Evolutionary conservation across 2,888 invertebrate species (phyloP).

Genomic region (Adelphocoris suturalis): DNA sequence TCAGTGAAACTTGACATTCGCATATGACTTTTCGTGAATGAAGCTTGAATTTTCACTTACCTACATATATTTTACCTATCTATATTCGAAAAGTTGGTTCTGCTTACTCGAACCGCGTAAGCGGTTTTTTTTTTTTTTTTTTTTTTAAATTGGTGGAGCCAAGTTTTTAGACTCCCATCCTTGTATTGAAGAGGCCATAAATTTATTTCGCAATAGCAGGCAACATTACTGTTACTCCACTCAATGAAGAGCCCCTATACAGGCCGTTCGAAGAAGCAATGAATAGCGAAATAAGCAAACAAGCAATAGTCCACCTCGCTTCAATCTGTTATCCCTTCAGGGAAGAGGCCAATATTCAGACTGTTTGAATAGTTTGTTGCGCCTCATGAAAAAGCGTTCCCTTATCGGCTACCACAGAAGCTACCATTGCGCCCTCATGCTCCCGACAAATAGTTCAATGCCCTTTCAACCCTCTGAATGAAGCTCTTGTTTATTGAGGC

Average conservation of each 20-base stretch:
- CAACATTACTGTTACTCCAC: not conserved
- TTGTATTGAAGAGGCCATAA: not conserved
- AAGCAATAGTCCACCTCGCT: not conserved
- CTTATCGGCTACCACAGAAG: constrained; percentile 21
- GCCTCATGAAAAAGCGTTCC: not conserved
- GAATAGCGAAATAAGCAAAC: not conserved
- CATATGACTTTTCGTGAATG: no score
- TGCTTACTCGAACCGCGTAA: no score
- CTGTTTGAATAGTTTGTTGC: constrained; percentile 21
- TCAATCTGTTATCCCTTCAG: not conserved
- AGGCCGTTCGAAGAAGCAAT: constrained; percentile 10
- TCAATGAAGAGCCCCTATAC: not conserved
- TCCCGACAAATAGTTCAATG: constrained; percentile 56
- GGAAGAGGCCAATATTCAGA: not conserved
- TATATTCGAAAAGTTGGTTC: no score
- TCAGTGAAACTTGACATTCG: no score
- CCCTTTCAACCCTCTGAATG: constrained; percentile 58
- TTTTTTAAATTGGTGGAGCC: no score
- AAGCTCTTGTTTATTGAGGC: constrained; percentile 52
- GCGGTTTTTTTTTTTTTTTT: no score
- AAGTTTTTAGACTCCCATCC: no score
- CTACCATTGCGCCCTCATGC: constrained; percentile 15
- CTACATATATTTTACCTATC: no score
- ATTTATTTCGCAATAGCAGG: not conserved
- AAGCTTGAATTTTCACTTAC: no score